A percentile compares a stretch with the other conserved stretches of the same genome.
These are phyloP conservation scores for Montifringilla adamsi DNA, from an alignment of 2,113 vertebrate species.

Conservation along the genomic window DNA sequence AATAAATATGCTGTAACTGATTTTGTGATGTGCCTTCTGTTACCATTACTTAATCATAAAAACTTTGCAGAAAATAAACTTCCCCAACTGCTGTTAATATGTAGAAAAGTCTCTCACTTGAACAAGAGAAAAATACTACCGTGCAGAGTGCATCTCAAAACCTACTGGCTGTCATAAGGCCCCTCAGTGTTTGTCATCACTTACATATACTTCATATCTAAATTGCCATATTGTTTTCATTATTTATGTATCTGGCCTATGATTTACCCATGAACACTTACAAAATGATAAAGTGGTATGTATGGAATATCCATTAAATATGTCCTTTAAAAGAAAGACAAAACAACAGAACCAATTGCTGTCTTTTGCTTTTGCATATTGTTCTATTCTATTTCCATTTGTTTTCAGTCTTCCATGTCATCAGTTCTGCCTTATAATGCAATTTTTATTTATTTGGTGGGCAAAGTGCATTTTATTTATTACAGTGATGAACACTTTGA, in stretches of 20 bases:
- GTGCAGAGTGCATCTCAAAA: not conserved
- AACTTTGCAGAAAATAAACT: not conserved
- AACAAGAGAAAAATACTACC: not conserved
- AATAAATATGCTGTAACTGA: not conserved
- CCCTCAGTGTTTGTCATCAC: not conserved
- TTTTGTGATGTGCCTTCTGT: not conserved
- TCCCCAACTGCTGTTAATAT: not conserved
- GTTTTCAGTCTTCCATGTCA: not conserved
- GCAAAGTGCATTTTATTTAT: not conserved
- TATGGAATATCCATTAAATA: not conserved
- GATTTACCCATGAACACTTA: not conserved
- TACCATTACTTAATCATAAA: not conserved
- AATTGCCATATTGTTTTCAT: not conserved
- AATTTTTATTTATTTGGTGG: not conserved
- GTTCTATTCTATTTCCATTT: not conserved
- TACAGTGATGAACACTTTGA: rapidly evolving
- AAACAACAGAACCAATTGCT: not conserved
- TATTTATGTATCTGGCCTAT: not conserved
- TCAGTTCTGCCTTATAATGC: not conserved
- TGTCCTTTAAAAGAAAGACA: not conserved
- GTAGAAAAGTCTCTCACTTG: not conserved
- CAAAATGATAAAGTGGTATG: not conserved
- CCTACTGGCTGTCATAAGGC: not conserved
- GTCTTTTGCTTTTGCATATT: not conserved
- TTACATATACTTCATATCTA: not conserved